A percentile compares a stretch with the other conserved stretches of the same genome.
These are phyloP conservation scores for Ptychoptera albimana DNA, from an alignment of 2,888 invertebrate genomes.

Conservation along the genomic window DNA sequence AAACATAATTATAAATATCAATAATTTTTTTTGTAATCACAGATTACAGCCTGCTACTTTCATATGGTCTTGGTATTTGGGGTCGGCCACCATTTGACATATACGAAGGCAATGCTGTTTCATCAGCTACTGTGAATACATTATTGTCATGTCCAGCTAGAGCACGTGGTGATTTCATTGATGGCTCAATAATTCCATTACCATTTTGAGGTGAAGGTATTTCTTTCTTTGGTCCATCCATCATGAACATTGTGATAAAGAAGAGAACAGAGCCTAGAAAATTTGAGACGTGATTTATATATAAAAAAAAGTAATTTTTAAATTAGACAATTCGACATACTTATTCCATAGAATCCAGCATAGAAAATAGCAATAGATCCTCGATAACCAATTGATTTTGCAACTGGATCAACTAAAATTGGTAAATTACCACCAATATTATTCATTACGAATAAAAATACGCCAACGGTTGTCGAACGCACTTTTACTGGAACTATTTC, in stretches of 20 bases:
- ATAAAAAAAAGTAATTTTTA: background rate
- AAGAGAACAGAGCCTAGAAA: conserved; percentile 62
- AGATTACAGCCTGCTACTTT: conserved; percentile 27
- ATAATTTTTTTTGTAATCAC: conserved; percentile 11
- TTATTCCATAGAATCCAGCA: conserved; percentile 72
- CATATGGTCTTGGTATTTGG: conserved; percentile 12
- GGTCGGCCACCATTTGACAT: conserved; percentile 7
- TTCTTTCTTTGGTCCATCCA: conserved; percentile 38
- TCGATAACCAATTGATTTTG: conserved; percentile 65
- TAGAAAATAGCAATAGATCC: conserved; percentile 77
- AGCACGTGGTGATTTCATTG: conserved; percentile 9
- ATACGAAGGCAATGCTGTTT: conserved; percentile 10
- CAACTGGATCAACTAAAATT: conserved; percentile 71
- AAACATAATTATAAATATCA: too few relatives aligned
- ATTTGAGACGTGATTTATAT: background rate
- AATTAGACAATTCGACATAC: conserved; percentile 36
- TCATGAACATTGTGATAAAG: conserved; percentile 63
- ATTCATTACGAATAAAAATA: conserved; percentile 84
- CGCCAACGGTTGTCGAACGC: conserved; percentile 70
- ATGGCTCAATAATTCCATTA: background rate
- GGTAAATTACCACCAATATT: conserved; percentile 83
- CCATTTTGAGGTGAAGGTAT: conserved; percentile 12
- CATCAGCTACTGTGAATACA: conserved; percentile 21
- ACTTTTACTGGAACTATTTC: conserved; percentile 72
- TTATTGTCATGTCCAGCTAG: conserved; percentile 25